Conservation (phyloP, 2,888 invertebrate genomes). For the Norana najaformis region DNA sequence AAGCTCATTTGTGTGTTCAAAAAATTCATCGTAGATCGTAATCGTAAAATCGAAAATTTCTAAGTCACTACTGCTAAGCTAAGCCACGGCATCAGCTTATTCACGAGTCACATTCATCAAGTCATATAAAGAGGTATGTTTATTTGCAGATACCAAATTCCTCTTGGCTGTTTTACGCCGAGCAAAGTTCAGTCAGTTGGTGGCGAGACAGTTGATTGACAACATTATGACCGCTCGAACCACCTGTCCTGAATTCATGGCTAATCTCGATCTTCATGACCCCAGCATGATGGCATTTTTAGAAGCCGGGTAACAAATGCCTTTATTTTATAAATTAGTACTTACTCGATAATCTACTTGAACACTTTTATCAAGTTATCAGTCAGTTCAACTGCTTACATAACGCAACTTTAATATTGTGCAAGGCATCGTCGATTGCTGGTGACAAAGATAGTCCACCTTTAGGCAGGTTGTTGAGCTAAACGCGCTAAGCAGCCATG, state of each 20-base stretch:
- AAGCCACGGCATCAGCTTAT: no score
- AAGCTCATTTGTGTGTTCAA: neutral
- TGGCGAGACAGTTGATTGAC: conserved; percentile 32
- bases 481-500: no score
- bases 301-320: neutral
- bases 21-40: no score
- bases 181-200: conserved; percentile 39
- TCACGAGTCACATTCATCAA: no score
- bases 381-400: neutral
- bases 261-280: conserved; percentile 26
- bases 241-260: conserved; percentile 23
- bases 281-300: neutral
- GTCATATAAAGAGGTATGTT: neutral
- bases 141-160: conserved; percentile 30
- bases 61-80: neutral
- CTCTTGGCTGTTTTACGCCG: conserved; percentile 32
- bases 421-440: neutral
- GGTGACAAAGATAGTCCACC: neutral
- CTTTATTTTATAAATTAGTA: neutral
- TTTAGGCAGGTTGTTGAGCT: neutral
- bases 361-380: neutral
- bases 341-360: neutral
- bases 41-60: neutral
- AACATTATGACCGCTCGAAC: conserved; percentile 27
- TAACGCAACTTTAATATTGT: neutral